These are phyloP conservation scores for Bombylius major DNA, from an alignment of 2,888 invertebrate species.

Conservation along the genomic window DNA sequence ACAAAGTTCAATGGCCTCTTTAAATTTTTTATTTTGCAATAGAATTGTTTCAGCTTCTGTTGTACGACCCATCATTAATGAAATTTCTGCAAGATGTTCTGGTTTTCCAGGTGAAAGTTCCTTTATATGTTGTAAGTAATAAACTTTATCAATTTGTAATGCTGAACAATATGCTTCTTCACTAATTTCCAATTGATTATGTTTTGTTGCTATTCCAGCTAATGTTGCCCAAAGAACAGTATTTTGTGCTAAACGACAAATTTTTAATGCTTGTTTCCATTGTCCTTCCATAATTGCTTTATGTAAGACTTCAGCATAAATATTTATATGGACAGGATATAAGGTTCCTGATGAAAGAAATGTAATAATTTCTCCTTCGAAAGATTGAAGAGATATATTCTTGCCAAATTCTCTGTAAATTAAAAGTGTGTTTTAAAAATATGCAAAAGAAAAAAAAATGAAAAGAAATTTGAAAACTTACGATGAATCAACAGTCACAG, in stretches of 20 bases:
- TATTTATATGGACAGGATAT: slow-evolving; percentile 38
- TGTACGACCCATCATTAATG: slow-evolving; percentile 32
- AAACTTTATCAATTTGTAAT: slow-evolving; percentile 75
- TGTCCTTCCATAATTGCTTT: slow-evolving; percentile 58
- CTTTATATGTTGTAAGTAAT: slow-evolving; percentile 65
- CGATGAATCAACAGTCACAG: slow-evolving; percentile 41
- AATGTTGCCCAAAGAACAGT: slow-evolving; percentile 84
- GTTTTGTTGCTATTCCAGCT: slow-evolving; percentile 80
- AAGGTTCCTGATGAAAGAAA: slow-evolving; percentile 82
- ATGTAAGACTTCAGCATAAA: slow-evolving; percentile 43
- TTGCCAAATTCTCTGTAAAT: slow-evolving; percentile 68
- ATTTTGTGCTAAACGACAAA: slow-evolving; percentile 46
- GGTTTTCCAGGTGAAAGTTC: slow-evolving; percentile 24
- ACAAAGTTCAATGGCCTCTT: slow-evolving; percentile 28
- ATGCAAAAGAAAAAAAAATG: background rate
- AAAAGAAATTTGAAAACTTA: slow-evolving; percentile 18
- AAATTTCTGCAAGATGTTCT: slow-evolving; percentile 37
- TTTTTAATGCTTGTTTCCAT: slow-evolving; percentile 75
- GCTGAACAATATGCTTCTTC: slow-evolving; percentile 92
- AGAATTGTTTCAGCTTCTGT: slow-evolving; percentile 36
- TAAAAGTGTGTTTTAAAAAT: background rate
- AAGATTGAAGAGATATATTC: slow-evolving; percentile 66
- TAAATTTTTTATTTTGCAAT: slow-evolving; percentile 30
- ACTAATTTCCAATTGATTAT: slow-evolving; percentile 74
- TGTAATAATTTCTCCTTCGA: slow-evolving; percentile 72